Evolutionary conservation across 2,888 invertebrate genomes (phyloP), one percentile per base, ranked within the genome.

Genomic region (Drosophila barbarae): DNA sequence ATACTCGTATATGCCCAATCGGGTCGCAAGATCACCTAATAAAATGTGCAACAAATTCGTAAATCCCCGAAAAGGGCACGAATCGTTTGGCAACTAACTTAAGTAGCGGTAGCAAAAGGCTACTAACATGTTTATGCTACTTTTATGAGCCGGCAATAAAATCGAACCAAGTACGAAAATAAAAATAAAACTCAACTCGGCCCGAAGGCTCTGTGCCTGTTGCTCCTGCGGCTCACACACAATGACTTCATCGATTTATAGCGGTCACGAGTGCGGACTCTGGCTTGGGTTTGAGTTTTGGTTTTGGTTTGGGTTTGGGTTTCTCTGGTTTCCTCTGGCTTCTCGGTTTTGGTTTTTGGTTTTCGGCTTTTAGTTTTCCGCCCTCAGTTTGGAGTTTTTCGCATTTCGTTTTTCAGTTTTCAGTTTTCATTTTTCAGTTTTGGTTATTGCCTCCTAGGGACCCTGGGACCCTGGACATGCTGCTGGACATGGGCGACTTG

Each of bases 221-320:
- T 12, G 3, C 52, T 38, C 54, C 41, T 54, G 21, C 7, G 10
- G 44, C 56, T 36, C 63, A 1, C 70, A 72, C 82, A 84, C 80
- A 84, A 80, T 82, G 84, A 82, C 84, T 84, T 82, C 73, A 84
- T 82, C 82, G 82, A 82, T 82, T 82, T 84, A 82, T 82, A 82
- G 84, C 76, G 82, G 84, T 84, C 84, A 84, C 71, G 73, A 79
- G 83, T 76, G 73, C 70, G 72, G 73, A 73, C 58, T 60, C 13
- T 23, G 39, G 39, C 2, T 30, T 46, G 44, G 28, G 44, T 18
- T 32, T 47, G 61, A 54, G 58, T 63, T 56, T 64, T 10, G 32
- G 51, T 36, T 28, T 34, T 18, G 3, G 6, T 39, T 21, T 28
- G 56, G 60, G 57, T 60, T 53, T 63, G 18, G 47, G 50, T 42